Evolutionary conservation across 2,113 vertebrate genomes (phyloP).

Genomic region (Lagenorhynchus albirostris): DNA sequence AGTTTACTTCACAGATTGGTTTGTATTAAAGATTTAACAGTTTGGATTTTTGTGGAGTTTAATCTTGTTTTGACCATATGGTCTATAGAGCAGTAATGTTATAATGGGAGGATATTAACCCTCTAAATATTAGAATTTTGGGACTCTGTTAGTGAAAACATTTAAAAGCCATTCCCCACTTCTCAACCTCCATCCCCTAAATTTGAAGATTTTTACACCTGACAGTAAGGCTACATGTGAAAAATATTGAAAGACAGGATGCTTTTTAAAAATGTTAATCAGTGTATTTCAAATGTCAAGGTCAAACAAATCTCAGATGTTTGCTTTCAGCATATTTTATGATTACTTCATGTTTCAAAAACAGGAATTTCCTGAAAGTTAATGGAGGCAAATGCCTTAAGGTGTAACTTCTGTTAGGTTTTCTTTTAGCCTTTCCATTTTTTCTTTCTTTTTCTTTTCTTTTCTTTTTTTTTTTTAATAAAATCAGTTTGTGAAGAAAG

Average conservation of each 20-base stretch:
- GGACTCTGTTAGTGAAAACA: background rate
- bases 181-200: slow-evolving; percentile 11
- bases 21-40: slow-evolving; percentile 77
- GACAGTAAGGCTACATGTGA: slow-evolving; percentile 37
- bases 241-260: slow-evolving; percentile 58
- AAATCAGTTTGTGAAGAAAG: slow-evolving; percentile 83
- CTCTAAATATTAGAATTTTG: slow-evolving; percentile 59
- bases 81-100: slow-evolving; percentile 62
- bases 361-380: slow-evolving; percentile 73
- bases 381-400: slow-evolving; percentile 63
- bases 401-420: slow-evolving; percentile 72
- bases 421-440: slow-evolving; percentile 58
- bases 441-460: slow-evolving; percentile 34
- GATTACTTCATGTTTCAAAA: slow-evolving; percentile 46
- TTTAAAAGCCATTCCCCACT: slow-evolving; percentile 35
- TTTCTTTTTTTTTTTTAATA: slow-evolving; percentile 67
- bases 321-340: slow-evolving; percentile 80
- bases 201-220: slow-evolving; percentile 50
- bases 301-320: slow-evolving; percentile 71
- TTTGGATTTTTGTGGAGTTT: slow-evolving; percentile 59
- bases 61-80: slow-evolving; percentile 73
- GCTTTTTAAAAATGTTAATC: slow-evolving; percentile 51
- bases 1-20: slow-evolving; percentile 73
- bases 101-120: slow-evolving; percentile 76
- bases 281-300: slow-evolving; percentile 68